Percentiles rank a stretch among this genome's conserved stretches.
phyloP scores from a whole-genome alignment of 1,140 invertebrate genomes.

The Procambarus clarkii region DNA sequence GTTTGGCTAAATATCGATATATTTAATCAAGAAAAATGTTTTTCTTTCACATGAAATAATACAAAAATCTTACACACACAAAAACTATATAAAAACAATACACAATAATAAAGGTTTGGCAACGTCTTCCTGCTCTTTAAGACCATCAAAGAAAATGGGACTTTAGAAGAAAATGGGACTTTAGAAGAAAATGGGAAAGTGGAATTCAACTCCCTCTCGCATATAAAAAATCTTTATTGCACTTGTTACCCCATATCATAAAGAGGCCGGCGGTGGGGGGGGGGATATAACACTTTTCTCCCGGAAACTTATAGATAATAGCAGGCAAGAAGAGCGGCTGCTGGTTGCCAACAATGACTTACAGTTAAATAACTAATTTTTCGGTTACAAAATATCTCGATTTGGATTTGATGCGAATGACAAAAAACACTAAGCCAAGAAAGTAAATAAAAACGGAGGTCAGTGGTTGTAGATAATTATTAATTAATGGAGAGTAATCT shows the following conservation, averaged over 20 bases:
- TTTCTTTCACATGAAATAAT: too few species aligned
- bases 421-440: too few species aligned
- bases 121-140: neutral
- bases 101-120: neutral
- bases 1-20: too few species aligned
- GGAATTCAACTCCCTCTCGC: neutral
- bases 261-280: neutral
- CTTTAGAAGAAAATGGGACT: neutral
- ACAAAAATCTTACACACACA: too few species aligned
- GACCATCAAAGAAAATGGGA: neutral
- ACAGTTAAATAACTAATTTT: too few species aligned
- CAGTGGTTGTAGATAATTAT: too few species aligned
- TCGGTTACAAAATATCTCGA: too few species aligned
- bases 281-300: neutral
- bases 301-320: neutral
- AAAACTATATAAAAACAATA: neutral
- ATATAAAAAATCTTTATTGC: conserved; percentile 11
- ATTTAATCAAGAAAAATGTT: too few species aligned
- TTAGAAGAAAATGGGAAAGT: neutral
- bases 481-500: too few species aligned
- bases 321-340: neutral
- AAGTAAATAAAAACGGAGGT: too few species aligned
- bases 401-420: too few species aligned
- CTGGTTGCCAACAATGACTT: neutral
- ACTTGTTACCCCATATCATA: conserved; percentile 4